phyloP scores from a whole-genome alignment of 2,113 vertebrate species.

The Notothenia coriiceps region DNA sequence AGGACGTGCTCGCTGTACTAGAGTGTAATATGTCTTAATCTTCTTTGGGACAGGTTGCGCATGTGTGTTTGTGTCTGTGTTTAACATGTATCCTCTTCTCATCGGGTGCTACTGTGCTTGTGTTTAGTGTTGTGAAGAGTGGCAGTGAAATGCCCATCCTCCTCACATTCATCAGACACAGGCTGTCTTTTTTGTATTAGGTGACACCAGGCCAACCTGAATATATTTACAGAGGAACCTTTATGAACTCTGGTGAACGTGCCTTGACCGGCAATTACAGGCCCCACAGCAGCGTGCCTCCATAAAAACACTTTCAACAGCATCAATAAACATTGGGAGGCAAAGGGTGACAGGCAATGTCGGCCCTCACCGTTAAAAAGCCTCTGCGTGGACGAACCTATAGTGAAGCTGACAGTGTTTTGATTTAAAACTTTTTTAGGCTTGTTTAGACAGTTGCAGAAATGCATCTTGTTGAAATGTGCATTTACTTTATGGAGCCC shows the following conservation, averaged over 20 bases:
- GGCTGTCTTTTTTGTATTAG: conserved; percentile 53
- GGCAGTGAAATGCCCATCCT: conserved; percentile 26
- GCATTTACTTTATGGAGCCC: background rate
- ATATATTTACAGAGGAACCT: conserved; percentile 78
- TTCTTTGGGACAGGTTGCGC: conserved; percentile 27
- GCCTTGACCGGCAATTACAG: conserved; percentile 66
- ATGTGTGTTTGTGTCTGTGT: conserved; percentile 8
- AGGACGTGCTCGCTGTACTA: conserved; percentile 41
- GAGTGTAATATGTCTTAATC: conserved; percentile 57
- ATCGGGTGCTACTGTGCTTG: background rate
- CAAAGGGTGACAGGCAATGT: conserved; percentile 56
- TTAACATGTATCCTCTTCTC: conserved; percentile 27
- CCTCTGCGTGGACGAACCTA: background rate
- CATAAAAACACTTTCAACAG: conserved; percentile 65
- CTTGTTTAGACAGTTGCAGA: background rate
- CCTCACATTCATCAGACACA: conserved; percentile 62
- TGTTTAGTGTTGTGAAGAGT: conserved; percentile 16
- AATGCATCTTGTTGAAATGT: background rate
- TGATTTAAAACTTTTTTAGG: conserved; percentile 15
- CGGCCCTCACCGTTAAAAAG: conserved; percentile 27
- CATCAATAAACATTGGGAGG: conserved; percentile 66
- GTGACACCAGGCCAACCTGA: conserved; percentile 69
- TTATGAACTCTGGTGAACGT: conserved; percentile 73
- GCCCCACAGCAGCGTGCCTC: conserved; percentile 36
- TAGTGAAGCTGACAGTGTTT: background rate